phyloP scores from a whole-genome alignment of 2,797 vertebrate genomes.

The Zenarchopterus dispar region DNA sequence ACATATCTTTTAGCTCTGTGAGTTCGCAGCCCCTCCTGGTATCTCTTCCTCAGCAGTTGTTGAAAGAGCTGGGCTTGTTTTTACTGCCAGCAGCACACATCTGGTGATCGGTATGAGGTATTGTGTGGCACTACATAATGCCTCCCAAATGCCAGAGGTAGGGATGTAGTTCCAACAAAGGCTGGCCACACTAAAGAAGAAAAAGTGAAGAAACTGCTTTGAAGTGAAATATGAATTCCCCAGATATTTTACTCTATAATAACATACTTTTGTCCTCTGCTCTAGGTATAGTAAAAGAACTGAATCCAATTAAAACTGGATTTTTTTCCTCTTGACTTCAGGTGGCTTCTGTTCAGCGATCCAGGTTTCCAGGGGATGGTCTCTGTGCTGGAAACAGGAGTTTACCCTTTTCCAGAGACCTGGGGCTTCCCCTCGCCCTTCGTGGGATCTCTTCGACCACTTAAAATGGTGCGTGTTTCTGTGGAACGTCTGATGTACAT shows the following conservation, averaged over 20 bases:
- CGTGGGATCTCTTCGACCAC: constrained; percentile 89
- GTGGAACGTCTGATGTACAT: neutral
- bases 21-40: neutral
- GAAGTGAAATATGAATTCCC: constrained; percentile 13
- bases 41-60: constrained; percentile 18
- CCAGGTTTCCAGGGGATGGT: constrained; percentile 89
- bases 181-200: constrained; percentile 9
- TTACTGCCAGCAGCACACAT: constrained; percentile 24
- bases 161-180: constrained; percentile 12
- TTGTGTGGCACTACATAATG: constrained; percentile 25
- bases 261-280: constrained; percentile 23
- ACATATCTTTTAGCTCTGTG: neutral
- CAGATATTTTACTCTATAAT: constrained; percentile 13
- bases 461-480: constrained; percentile 88
- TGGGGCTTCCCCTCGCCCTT: constrained; percentile 89
- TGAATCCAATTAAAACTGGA: constrained; percentile 4
- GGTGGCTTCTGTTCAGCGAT: constrained; percentile 94
- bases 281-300: constrained; percentile 1
- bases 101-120: constrained; percentile 16
- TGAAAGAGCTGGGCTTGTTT: constrained; percentile 10
- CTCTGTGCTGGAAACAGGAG: constrained; percentile 89
- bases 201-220: constrained; percentile 22
- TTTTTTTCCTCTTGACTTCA: constrained; percentile 49
- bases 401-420: constrained; percentile 87
- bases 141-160: constrained; percentile 28